These are phyloP conservation scores for Pygoscelis antarcticus DNA, from an alignment of 2,113 vertebrate species.

Conservation along the genomic window DNA sequence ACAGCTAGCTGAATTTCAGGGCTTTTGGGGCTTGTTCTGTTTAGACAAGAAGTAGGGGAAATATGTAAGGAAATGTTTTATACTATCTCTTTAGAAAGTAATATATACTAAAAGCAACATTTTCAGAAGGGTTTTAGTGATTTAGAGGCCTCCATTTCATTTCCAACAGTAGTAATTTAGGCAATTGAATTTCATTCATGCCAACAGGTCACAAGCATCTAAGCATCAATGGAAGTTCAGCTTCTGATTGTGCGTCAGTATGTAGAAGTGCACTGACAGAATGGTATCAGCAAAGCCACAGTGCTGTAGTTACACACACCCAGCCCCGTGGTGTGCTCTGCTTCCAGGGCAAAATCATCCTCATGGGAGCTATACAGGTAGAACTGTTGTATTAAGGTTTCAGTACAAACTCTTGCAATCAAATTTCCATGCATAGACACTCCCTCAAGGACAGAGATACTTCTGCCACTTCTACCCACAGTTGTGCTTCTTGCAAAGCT, in stretches of 20 bases:
- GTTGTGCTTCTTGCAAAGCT: not conserved
- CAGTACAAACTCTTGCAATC: not conserved
- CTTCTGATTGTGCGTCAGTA: not conserved
- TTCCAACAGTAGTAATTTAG: not conserved
- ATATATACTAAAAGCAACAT: not conserved
- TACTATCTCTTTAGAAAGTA: not conserved
- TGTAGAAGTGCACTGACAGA: not conserved
- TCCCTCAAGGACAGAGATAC: not conserved
- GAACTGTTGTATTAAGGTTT: not conserved
- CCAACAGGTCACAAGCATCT: not conserved
- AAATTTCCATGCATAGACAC: not conserved
- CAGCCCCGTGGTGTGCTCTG: not conserved
- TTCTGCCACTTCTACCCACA: not conserved
- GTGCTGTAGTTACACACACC: not conserved
- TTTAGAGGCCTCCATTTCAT: not conserved
- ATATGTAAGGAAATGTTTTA: not conserved
- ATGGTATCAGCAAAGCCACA: not conserved
- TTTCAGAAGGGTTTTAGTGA: not conserved
- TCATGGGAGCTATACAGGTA: not conserved
- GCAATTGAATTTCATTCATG: not conserved
- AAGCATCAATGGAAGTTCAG: not conserved
- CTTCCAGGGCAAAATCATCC: not conserved
- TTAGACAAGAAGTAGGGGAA: not conserved
- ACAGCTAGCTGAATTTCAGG: not conserved
- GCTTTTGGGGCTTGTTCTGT: not conserved